phyloP scores from a whole-genome alignment of 2,797 vertebrate species.

The Synaphobranchus kaupii region DNA sequence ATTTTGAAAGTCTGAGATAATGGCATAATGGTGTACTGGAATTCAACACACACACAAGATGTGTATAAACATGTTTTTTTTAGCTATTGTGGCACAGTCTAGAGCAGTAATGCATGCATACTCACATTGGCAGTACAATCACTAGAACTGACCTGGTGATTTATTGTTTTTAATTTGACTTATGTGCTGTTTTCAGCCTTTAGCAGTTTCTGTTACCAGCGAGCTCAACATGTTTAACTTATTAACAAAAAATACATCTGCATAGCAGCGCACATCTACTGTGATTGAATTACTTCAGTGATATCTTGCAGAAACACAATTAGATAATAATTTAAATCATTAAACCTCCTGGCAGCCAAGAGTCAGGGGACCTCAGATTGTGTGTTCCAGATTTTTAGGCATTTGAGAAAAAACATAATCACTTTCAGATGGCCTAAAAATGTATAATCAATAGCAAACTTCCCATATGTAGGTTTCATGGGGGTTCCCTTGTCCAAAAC shows the following conservation, averaged over 20 bases:
- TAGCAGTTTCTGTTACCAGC: constrained; percentile 56
- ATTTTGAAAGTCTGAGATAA: not conserved
- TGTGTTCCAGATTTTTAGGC: constrained; percentile 64
- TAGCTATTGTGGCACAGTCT: not conserved
- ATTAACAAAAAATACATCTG: constrained; percentile 63
- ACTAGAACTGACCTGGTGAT: constrained; percentile 1
- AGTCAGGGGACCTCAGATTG: constrained; percentile 63
- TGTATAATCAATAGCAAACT: constrained; percentile 63
- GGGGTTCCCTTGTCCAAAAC: constrained; percentile 51
- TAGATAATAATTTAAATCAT: constrained; percentile 78
- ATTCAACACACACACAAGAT: not conserved
- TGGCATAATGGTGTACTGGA: constrained; percentile 4
- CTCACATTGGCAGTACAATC: not conserved
- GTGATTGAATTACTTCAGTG: constrained; percentile 68
- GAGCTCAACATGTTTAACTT: constrained; percentile 62
- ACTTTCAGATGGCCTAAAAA: constrained; percentile 77
- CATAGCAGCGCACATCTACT: constrained; percentile 58
- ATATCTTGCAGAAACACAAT: constrained; percentile 67
- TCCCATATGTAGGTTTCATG: constrained; percentile 35
- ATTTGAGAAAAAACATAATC: constrained; percentile 70
- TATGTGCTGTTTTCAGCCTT: not conserved
- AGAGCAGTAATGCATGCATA: not conserved
- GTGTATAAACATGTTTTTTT: not conserved
- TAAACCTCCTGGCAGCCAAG: constrained; percentile 74
- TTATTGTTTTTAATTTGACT: not conserved